A percentile compares a stretch with the other conserved stretches of the same genome.
These are phyloP conservation scores for Imbricaverruca yamaguchii DNA, from an alignment of 2,888 invertebrate genomes.

Conservation along the genomic window DNA sequence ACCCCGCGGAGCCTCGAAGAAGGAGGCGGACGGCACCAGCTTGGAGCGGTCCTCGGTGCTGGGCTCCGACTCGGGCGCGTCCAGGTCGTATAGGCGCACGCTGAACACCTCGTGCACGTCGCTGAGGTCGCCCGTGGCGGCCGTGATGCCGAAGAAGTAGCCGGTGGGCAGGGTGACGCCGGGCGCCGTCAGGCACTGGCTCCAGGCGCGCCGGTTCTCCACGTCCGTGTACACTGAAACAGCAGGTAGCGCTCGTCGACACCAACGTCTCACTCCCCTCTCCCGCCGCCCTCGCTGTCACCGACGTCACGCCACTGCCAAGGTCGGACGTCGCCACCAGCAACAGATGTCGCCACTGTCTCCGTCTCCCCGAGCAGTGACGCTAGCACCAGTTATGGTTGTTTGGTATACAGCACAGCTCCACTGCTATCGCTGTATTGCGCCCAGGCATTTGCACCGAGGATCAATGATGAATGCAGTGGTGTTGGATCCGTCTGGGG, in stretches of 20 bases:
- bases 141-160: slow-evolving; percentile 87
- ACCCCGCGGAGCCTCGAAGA: slow-evolving; percentile 80
- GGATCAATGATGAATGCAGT: no score
- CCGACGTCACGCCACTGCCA: no score
- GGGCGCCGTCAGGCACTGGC: slow-evolving; percentile 79
- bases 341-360: no score
- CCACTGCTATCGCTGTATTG: no score
- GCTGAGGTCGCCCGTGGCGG: slow-evolving; percentile 92
- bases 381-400: no score
- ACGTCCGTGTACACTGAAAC: slow-evolving; percentile 78
- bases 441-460: no score
- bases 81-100: slow-evolving; percentile 82
- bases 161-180: slow-evolving; percentile 89
- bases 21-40: slow-evolving; percentile 80
- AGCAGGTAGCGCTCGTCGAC: not conserved
- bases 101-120: slow-evolving; percentile 94
- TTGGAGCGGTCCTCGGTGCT: slow-evolving; percentile 58
- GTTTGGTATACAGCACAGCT: no score
- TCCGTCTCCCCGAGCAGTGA: no score
- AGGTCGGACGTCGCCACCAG: no score
- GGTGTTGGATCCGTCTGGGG: no score
- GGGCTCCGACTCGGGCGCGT: slow-evolving; percentile 43
- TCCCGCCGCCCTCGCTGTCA: no score
- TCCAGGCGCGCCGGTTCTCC: slow-evolving; percentile 87
- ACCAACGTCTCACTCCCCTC: no score